Base-by-base conservation (phyloP, 2,113 vertebrate species). In the Engystomops pustulosus region DNA sequence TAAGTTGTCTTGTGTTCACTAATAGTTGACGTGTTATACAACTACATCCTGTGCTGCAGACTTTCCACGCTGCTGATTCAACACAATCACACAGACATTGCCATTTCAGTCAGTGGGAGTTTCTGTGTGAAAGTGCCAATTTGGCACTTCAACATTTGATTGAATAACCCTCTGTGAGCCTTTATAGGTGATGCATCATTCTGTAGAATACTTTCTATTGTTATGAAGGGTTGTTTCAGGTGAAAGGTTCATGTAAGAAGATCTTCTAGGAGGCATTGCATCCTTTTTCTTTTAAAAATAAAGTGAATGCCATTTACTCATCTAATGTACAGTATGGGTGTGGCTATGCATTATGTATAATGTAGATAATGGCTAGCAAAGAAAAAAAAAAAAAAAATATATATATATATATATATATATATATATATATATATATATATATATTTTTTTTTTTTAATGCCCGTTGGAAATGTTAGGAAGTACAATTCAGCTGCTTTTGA, bases 71-170 rank as follows among this genome's bases (percentile, higher is more conserved):
- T 72, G 69, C 69, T 72, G 69, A 72, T 72, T 72, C 69, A 72
- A 45, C 69, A 45, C 38, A 72, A 45, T 45, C 69, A 72, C 38
- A 44, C 41, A 72, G 11, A 25, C 41, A 45, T 23, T 72, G 69
- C 20, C 44, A 72, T 72, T 27, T 25, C 69, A 72, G 38, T 45
- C 38, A 72, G 69, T 45, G 69, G 69, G 69, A 45, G 69, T 72
- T 72, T 72, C 41, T 44, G 41, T 12, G 41, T 25, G 38, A 45
- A 72, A 47, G 69, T 72, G 69, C 41, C 69, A 72, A 72, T 72
- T 72, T 72, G 69, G 41, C 69, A 72, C 38, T 72, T 72, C 44
- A 45, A 47, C 69, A 45, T 72, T 72, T 72, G 69, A 72, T 72
- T 44, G 38, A 72, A 72, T 72, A 72, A 72, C 69, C 38, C 69